phyloP scores from a whole-genome alignment of 1,140 invertebrate species.

The Muscidifurax raptorellus region DNA sequence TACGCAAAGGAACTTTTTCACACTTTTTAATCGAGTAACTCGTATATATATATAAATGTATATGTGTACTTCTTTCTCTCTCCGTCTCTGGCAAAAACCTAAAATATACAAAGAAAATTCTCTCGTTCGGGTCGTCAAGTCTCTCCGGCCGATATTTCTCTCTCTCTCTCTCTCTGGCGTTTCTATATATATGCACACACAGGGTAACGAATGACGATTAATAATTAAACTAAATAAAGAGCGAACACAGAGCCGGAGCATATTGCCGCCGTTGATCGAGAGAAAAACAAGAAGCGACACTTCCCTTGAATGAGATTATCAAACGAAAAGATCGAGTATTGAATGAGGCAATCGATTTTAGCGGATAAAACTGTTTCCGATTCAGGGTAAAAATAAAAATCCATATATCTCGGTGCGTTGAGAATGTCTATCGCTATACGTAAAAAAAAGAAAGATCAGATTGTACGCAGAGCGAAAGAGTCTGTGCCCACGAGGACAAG shows the following conservation, averaged over 20 bases:
- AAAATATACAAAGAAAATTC: background rate
- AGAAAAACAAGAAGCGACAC: background rate
- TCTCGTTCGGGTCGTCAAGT: conserved; percentile 54
- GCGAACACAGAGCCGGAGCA: background rate
- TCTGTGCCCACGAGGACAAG: background rate
- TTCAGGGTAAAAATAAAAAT: conserved; percentile 72
- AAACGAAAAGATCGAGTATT: conserved; percentile 4
- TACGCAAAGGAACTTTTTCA: background rate
- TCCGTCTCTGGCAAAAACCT: background rate
- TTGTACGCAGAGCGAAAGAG: background rate
- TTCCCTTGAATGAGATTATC: background rate
- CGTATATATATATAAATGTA: background rate
- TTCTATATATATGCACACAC: conserved; percentile 65
- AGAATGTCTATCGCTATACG: conserved; percentile 27
- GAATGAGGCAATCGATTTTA: conserved; percentile 68
- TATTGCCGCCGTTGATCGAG: conserved; percentile 10
- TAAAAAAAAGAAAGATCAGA: conserved; percentile 16
- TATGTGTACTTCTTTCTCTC: background rate
- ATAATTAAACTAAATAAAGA: conserved; percentile 58
- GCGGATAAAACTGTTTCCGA: conserved; percentile 60
- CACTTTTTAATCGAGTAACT: conserved; percentile 6
- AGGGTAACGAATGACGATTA: conserved; percentile 71
- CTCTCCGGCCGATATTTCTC: conserved; percentile 49
- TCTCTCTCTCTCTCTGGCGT: conserved; percentile 59
- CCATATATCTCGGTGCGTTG: conserved; percentile 66